Percentiles rank a stretch among this genome's conserved stretches.
phyloP scores from a whole-genome alignment of 2,797 vertebrate genomes.

The Australoheros facetus region DNA sequence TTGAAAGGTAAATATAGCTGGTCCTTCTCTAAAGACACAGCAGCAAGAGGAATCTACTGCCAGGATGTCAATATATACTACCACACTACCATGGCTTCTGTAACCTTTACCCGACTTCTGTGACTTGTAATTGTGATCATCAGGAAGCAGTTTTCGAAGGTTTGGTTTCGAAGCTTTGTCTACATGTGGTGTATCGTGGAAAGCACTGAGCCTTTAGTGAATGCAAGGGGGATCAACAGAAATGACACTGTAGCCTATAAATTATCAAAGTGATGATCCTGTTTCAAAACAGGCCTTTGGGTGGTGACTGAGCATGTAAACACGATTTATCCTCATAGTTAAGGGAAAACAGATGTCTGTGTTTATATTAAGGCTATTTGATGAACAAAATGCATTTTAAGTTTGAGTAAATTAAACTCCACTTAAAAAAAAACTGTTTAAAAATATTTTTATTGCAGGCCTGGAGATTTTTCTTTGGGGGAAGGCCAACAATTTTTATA shows the following conservation, averaged over 20 bases:
- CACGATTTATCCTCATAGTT: neutral
- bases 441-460: neutral
- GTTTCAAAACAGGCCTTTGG: neutral
- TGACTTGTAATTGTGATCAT: neutral
- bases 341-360: neutral
- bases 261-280: neutral
- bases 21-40: slow-evolving; percentile 30
- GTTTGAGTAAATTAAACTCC: neutral
- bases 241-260: neutral
- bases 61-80: slow-evolving; percentile 1
- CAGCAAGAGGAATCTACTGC: slow-evolving; percentile 11
- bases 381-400: neutral
- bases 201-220: neutral
- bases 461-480: neutral
- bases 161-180: neutral
- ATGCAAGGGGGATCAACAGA: neutral
- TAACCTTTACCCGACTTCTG: neutral
- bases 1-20: slow-evolving; percentile 75
- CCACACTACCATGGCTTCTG: neutral
- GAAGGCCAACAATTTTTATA: neutral
- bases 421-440: neutral
- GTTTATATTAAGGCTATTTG: neutral
- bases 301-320: neutral
- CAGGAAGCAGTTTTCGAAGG: neutral
- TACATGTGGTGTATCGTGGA: slow-evolving; percentile 4